Base-by-base conservation (phyloP, 2,797 vertebrate species). In the Phyllotis vaccarum region DNA sequence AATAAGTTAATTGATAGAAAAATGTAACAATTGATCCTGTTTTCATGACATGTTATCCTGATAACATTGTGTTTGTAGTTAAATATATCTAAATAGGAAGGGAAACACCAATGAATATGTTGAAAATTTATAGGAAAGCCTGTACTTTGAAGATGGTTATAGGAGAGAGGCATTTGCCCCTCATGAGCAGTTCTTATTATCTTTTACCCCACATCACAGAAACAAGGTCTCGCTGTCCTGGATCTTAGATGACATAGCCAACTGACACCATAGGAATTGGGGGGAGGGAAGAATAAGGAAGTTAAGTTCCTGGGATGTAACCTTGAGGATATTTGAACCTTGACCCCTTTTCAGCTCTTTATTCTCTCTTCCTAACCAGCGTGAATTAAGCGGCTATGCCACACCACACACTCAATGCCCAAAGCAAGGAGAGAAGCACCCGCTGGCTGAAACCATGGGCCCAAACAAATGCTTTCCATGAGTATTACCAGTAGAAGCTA, bases 1-100 rank as follows among this genome's bases (percentile, higher is more conserved):
- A 86, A 62, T 49, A 94, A 68, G 93, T 90, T 90, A 93, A 85
- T 21, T 91, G 62, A 79, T 46, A 29, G 58, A 79, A 93, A 90
- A 91, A 94, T 72, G 21, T 82, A 89, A 92, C 34, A 37, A 1
- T 3, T 56, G 81, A 90, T 86, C 89, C 22, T 72, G 17, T 86
- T 89, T 94, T 96, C 66, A 87, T 19, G 52, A 40, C 16, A 60
- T 66, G 54, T 21, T 91, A 64, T 40, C 16, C 68, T 68, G 16
- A 22, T 54, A 86, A 66, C 11, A 52, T 79, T 90, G n/a, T 86
- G n/a, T 86, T 93, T 95, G 54, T 89, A 27, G 76, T 85, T 90
- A 86, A 68, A 72, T 91, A 74, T 91, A 58, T 29, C 21, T 52
- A 54, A 90, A 52, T 54, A 89, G 37, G 86, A 93, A 82, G 79